Conservation (phyloP, 2,797 vertebrate species). For the Gallinago stenura region DNA sequence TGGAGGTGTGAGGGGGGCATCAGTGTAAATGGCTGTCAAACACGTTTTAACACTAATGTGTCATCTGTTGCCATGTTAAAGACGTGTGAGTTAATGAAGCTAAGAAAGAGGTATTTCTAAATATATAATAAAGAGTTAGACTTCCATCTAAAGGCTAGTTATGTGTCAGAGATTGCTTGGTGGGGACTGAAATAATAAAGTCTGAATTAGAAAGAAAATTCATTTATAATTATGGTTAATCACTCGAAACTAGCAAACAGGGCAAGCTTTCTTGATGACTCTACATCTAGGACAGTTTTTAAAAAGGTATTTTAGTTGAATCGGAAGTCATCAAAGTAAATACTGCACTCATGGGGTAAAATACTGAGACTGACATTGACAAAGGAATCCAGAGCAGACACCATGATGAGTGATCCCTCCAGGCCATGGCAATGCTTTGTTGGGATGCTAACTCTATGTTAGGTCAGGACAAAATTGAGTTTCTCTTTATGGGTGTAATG, state of each 20-base stretch:
- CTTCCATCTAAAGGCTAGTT: neutral
- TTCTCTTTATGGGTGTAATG: neutral
- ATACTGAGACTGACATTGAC: rapidly evolving
- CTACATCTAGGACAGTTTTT: neutral
- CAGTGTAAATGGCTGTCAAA: rapidly evolving
- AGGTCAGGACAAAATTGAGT: neutral
- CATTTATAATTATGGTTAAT: neutral
- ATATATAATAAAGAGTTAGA: neutral
- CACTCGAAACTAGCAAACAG: neutral
- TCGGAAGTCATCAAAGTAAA: neutral
- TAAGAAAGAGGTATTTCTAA: neutral
- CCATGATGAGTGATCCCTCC: rapidly evolving
- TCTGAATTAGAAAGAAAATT: neutral
- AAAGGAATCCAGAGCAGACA: neutral
- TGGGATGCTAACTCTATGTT: neutral
- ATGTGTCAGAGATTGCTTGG: rapidly evolving
- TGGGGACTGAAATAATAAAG: neutral
- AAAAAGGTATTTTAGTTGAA: neutral
- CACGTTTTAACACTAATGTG: rapidly evolving
- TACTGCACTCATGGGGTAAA: neutral
- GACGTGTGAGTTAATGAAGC: neutral
- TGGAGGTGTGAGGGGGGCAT: rapidly evolving
- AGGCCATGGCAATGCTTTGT: rapidly evolving
- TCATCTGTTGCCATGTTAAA: rapidly evolving
- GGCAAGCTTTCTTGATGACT: neutral